These are phyloP conservation scores for Lepidurus apus DNA, from an alignment of 1,140 invertebrate species.

Conservation along the genomic window DNA sequence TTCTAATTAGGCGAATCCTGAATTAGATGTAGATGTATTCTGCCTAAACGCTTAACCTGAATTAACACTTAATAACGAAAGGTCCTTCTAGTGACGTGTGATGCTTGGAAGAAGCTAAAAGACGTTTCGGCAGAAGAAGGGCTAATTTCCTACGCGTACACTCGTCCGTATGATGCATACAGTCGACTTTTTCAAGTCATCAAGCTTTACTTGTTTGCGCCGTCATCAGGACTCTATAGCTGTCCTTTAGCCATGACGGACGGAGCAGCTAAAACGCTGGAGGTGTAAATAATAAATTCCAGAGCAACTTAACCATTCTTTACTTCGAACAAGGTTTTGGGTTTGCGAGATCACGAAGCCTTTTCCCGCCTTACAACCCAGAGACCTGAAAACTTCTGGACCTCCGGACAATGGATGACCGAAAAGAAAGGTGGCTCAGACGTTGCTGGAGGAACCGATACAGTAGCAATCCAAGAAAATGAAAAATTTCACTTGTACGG, in stretches of 20 bases:
- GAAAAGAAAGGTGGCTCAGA: conserved; percentile 56
- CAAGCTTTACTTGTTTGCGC: conserved; percentile 52
- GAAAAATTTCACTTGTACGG: conserved; percentile 51
- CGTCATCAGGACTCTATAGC: conserved; percentile 53
- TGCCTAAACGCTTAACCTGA: no score
- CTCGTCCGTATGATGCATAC: conserved; percentile 47
- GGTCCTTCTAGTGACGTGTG: conserved; percentile 45
- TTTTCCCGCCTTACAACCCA: conserved; percentile 48
- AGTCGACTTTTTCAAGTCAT: conserved; percentile 55
- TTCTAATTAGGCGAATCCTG: neutral
- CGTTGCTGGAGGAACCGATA: conserved; percentile 55
- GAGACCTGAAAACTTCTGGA: conserved; percentile 54
- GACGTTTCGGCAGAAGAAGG: conserved; percentile 55
- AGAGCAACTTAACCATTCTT: neutral
- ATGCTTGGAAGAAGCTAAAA: conserved; percentile 55
- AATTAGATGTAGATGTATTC: no score
- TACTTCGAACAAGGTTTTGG: conserved; percentile 35
- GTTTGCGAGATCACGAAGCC: conserved; percentile 39
- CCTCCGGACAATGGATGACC: conserved; percentile 62
- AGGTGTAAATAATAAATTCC: conserved; percentile 40
- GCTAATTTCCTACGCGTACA: conserved; percentile 53
- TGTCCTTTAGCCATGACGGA: conserved; percentile 62
- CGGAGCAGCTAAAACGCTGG: conserved; percentile 54
- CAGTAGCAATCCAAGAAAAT: conserved; percentile 47
- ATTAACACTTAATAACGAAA: neutral